Evolutionary conservation across 2,797 vertebrate species (phyloP), one percentile per base, ranked within the genome.

Genomic region (Selene dorsalis): DNA sequence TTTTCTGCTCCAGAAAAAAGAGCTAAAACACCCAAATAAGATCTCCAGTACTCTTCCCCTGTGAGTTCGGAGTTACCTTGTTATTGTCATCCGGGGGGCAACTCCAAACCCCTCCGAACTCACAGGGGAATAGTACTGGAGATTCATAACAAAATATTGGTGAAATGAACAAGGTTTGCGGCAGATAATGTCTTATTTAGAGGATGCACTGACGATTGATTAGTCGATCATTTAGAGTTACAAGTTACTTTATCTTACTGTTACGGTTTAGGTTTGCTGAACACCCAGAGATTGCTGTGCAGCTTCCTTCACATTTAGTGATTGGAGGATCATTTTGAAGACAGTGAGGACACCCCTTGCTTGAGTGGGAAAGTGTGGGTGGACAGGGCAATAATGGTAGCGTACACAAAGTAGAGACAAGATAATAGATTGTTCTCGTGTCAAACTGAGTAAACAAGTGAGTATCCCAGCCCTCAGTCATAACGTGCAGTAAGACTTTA

Each of bases 351-450:
- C 57, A 59, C 56, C 43, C 39, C 47, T 26, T 60, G 53, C 50
- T 57, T 1, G 4, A 73, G 53, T 28, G 45, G 39, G 12, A 53
- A 71, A 16, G 64, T 57, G 69, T 73, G 18, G 50, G 48, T 22
- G 65, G 70, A 74, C 47, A 24, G 58, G 64, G 20, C 52, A 58
- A 71, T 71, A 28, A 43, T n/a, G 26, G 59, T n/a, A 4, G 43
- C n/a, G 14, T 59, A 59, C 41, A 8, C 14, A 22, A 55, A 59
- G 53, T 47, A 45, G 18, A 69, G 26, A 18, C 28, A 48, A 13
- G 38, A 39, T 9, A 10, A 22, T 32, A 20, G 18, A 39, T n/a
- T 60, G 14, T 16, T 20, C 58, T 63, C 35, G 32, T 2, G 39
- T 64, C 12, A 57, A 57, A 10, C 6, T 13, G 17, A n/a, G 22